Evolutionary conservation across 2,113 vertebrate species (phyloP).

Genomic region (Acanthisitta chloris): DNA sequence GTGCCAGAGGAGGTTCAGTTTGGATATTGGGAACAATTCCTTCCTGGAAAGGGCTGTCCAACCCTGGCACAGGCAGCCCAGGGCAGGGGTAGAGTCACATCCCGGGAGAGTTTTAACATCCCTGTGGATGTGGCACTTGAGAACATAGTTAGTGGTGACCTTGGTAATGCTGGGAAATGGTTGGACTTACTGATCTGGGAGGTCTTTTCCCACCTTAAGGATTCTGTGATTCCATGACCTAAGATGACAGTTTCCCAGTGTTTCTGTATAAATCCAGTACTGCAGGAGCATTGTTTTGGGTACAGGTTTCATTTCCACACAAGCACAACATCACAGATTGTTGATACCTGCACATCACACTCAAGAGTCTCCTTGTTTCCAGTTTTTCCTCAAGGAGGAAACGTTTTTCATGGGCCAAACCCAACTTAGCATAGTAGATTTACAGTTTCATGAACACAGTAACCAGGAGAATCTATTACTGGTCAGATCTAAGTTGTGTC

Average conservation of each 20-base stretch:
- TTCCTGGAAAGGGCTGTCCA: background rate
- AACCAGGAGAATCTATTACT: background rate
- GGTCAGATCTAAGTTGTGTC: background rate
- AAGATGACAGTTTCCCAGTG: background rate
- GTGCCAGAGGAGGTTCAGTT: background rate
- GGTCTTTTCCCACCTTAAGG: background rate
- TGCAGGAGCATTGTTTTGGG: too few relatives aligned
- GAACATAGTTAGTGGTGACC: background rate
- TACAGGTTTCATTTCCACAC: background rate
- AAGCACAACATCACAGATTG: background rate
- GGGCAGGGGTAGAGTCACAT: background rate
- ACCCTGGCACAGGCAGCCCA: too few relatives aligned
- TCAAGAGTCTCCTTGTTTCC: background rate
- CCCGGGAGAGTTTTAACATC: background rate
- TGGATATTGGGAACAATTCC: background rate
- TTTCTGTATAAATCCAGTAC: accelerated
- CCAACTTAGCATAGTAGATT: accelerated
- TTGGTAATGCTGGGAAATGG: background rate
- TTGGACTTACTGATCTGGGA: background rate
- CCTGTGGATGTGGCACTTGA: background rate
- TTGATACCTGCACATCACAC: accelerated
- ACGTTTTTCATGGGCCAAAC: background rate
- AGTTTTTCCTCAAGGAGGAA: background rate
- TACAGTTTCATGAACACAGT: accelerated
- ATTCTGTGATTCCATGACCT: background rate